phyloP scores from a whole-genome alignment of 2,113 vertebrate genomes.

The Calyptommatus sinebrachiatus region DNA sequence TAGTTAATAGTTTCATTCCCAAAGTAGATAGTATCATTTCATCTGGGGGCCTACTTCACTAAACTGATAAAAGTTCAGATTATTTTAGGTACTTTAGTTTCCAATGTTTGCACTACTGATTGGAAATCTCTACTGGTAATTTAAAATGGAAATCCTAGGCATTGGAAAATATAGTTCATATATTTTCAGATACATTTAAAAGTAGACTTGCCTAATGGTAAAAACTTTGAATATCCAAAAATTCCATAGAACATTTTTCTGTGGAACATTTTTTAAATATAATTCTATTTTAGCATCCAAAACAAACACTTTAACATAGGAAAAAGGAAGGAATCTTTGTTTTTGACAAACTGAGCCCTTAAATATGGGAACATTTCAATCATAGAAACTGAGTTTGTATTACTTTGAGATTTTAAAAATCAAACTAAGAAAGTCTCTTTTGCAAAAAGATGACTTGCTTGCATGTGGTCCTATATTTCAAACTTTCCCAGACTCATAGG shows the following conservation, averaged over 20 bases:
- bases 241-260: background rate
- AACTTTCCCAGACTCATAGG: too few relatives aligned
- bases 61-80: slow-evolving; percentile 54
- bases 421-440: too few relatives aligned
- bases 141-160: background rate
- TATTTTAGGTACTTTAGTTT: background rate
- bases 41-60: slow-evolving; percentile 71
- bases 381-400: too few relatives aligned
- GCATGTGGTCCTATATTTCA: too few relatives aligned
- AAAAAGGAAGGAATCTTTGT: too few relatives aligned
- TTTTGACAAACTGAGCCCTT: too few relatives aligned
- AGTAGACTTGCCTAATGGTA: background rate
- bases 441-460: too few relatives aligned
- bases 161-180: background rate
- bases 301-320: background rate
- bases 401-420: too few relatives aligned
- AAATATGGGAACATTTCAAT: too few relatives aligned
- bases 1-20: slow-evolving; percentile 62
- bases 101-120: background rate
- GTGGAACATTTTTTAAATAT: too few relatives aligned
- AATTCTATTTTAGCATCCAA: background rate
- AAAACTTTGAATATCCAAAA: background rate
- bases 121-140: background rate
- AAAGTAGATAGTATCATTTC: slow-evolving; percentile 47
- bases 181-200: background rate